Conservation (phyloP, 2,888 invertebrate species). For the Philereme vetulata region DNA sequence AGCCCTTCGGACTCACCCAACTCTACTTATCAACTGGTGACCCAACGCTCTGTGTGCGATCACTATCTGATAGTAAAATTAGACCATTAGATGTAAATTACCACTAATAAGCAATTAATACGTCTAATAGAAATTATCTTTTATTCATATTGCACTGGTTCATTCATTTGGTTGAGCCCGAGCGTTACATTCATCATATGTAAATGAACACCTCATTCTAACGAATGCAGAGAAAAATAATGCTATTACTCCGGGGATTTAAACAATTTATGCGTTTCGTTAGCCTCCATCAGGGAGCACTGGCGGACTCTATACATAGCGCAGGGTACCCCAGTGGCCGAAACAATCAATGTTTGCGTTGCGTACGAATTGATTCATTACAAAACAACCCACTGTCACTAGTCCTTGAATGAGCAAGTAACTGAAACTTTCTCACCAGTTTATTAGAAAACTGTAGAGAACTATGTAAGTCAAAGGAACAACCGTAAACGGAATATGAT, state of each 20-base stretch:
- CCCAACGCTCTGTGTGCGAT: conserved; percentile 15
- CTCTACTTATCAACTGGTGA: conserved; percentile 17
- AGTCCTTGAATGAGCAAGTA: background rate
- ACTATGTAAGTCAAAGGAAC: background rate
- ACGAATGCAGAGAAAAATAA: conserved; percentile 25
- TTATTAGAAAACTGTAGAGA: background rate
- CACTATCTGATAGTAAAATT: conserved; percentile 21
- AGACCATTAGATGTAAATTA: conserved; percentile 14
- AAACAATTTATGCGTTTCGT: conserved; percentile 24
- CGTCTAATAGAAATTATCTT: conserved; percentile 16
- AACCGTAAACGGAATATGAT: background rate
- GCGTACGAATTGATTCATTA: conserved; percentile 19
- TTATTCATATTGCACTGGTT: conserved; percentile 24
- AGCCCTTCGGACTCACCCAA: conserved; percentile 35
- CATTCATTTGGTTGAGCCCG: conserved; percentile 20
- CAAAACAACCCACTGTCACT: conserved; percentile 8
- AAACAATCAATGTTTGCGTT: conserved; percentile 21
- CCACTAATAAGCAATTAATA: conserved; percentile 7
- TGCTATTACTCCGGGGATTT: conserved; percentile 28
- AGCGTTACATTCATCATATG: conserved; percentile 28
- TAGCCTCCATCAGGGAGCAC: conserved; percentile 16
- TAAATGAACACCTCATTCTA: conserved; percentile 28
- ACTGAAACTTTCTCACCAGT: background rate
- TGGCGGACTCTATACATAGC: conserved; percentile 6
- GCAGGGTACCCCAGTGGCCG: conserved; percentile 16